Evolutionary conservation across 53 echinoderm and acorn worm genomes (phyloP), one percentile per base, ranked within the genome.

Genomic region (Stichopus horrens): DNA sequence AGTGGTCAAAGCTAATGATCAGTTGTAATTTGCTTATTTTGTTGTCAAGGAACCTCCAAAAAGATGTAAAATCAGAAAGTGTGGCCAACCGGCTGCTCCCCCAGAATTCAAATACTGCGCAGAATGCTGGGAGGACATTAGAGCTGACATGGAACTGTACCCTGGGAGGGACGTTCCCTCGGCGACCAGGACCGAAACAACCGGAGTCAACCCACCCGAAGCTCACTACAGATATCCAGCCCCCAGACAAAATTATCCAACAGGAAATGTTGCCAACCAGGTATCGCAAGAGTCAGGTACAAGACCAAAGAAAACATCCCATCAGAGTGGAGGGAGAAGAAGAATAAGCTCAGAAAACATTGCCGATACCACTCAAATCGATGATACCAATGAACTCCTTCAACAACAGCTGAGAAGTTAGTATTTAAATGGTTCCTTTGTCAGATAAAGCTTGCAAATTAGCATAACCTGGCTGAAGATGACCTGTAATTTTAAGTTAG

Each of bases 61-160:
- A 18, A 75, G 5, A 7, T 96, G 96, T 73, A 21, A 19, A 5
- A 90, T 93, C 83, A 94, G 90, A 21, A 89, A 54, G 4, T 96
- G 96, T 74, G 54, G 68, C 51, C 86, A 92, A 5, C 88, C 68
- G 4, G 96, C 96, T 71, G 89, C 87, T 5, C 89, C 96, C 7
- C 94, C 96, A 4, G 74, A 73, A 13, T 90, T 82, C 54, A 8
- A 84, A 16, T 90, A 91, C 52, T 96, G 96, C 76, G 57, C 76
- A 20, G 77, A 88, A 6, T 96, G 96, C 83, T 84, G 84, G 19
- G 23, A 65, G 7, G 77, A 93, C 59, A 83, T 89, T 7, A 86
- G 86, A 10, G 21, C 73, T 23, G 55, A 74, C 75, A 71, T 92
- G 57, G 67, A 68, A 21, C 7, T 78, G n/a, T 58, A 54, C 13